Evolutionary conservation across 2,113 vertebrate genomes (phyloP).

Genomic region (Bambusicola thoracicus): DNA sequence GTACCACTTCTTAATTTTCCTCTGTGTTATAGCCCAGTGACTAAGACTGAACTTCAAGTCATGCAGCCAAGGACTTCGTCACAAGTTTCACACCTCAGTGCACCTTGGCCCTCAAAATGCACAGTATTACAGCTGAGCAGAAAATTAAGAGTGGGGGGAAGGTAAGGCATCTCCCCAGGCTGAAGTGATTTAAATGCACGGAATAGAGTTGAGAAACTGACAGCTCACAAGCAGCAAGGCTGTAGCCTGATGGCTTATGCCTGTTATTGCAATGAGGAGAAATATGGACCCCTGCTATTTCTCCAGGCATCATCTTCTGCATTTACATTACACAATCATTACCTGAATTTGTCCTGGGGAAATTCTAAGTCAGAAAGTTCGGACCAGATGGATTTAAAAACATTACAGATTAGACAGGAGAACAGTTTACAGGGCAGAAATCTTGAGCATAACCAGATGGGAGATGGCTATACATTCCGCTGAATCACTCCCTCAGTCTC

Average conservation of each 20-base stretch:
- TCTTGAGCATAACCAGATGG: neutral
- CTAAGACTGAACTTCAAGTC: neutral
- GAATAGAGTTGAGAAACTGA: neutral
- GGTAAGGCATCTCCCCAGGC: neutral
- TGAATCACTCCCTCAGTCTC: neutral
- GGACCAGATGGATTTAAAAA: neutral
- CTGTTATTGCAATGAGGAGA: neutral
- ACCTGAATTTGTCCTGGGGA: neutral
- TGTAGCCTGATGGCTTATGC: neutral
- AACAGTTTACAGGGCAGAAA: neutral
- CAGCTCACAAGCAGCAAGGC: neutral
- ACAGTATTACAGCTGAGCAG: neutral
- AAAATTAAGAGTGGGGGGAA: neutral
- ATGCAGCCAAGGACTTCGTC: neutral
- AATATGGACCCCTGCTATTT: neutral
- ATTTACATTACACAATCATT: accelerated
- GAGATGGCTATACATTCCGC: neutral
- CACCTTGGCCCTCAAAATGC: neutral
- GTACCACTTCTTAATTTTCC: neutral
- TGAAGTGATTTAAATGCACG: neutral
- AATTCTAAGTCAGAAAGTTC: neutral
- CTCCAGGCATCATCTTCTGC: neutral
- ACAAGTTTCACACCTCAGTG: neutral
- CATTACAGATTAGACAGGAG: neutral
- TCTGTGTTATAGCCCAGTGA: neutral